These are phyloP conservation scores for Netelia fuscicornis DNA, from an alignment of 2,888 invertebrate genomes.

Conservation along the genomic window DNA sequence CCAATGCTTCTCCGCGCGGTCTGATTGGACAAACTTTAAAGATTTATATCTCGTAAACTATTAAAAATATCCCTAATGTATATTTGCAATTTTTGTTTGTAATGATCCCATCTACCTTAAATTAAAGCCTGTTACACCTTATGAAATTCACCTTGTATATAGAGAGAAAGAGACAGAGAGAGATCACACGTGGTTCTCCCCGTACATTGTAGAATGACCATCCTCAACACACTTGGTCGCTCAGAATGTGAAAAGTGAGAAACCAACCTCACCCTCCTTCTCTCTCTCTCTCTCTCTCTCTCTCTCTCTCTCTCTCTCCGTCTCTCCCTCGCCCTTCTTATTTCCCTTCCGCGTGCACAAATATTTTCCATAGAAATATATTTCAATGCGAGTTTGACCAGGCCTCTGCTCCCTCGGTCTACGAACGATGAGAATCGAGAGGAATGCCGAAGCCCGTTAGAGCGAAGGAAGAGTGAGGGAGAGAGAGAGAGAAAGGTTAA, in stretches of 20 bases:
- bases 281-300: not conserved
- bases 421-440: conserved; percentile 45
- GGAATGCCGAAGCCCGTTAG: conserved; percentile 66
- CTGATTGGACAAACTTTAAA: too few relatives aligned
- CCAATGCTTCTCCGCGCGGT: too few relatives aligned
- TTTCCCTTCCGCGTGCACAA: conserved; percentile 35
- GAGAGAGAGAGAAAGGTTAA: conserved; percentile 33
- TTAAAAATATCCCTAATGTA: too few relatives aligned
- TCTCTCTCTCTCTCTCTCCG: not conserved
- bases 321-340: not conserved
- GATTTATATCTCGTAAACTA: too few relatives aligned
- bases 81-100: too few relatives aligned
- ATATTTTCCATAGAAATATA: conserved; percentile 60
- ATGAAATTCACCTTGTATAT: too few relatives aligned
- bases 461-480: conserved; percentile 33
- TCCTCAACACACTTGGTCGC: conserved; percentile 37
- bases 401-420: conserved; percentile 12
- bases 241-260: conserved; percentile 2
- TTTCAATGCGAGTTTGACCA: conserved; percentile 48
- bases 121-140: too few relatives aligned
- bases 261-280: not conserved
- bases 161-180: not conserved
- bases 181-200: not conserved
- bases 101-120: too few relatives aligned
- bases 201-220: conserved; percentile 40